Conservation (phyloP, 1,140 invertebrate species). For the Anastrepha ludens region DNA sequence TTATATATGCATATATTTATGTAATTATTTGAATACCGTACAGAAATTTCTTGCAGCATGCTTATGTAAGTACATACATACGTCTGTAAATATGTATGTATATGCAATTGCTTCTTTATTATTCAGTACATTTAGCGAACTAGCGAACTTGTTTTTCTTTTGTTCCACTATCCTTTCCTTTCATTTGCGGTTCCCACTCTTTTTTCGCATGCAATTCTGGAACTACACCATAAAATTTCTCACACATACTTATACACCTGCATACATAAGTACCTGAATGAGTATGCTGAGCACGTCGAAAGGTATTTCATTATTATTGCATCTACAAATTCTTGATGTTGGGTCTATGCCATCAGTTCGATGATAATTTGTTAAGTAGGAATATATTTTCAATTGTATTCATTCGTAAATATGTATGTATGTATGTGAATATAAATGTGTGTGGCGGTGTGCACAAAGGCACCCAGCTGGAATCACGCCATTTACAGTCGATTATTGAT, state of each 20-base stretch:
- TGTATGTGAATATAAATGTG: not conserved
- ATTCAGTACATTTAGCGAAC: not conserved
- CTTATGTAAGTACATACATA: not conserved
- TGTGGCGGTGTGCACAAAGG: constrained; percentile 2
- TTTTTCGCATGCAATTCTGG: constrained; percentile 20
- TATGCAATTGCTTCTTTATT: not conserved
- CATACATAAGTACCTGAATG: not conserved
- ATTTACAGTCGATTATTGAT: constrained; percentile 6
- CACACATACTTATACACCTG: not conserved
- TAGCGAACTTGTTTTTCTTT: constrained; percentile 42
- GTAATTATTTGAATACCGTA: not conserved
- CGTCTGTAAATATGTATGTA: no score
- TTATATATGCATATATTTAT: not conserved
- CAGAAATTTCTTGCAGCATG: no score
- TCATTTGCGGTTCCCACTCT: constrained; percentile 28
- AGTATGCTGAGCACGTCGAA: constrained; percentile 38
- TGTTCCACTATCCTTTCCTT: constrained; percentile 38
- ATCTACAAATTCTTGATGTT: constrained; percentile 17
- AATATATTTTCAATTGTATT: not conserved
- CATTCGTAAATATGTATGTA: not conserved
- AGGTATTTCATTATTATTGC: constrained; percentile 49
- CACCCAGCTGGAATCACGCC: constrained; percentile 23
- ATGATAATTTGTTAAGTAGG: constrained; percentile 36
- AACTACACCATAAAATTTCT: not conserved
- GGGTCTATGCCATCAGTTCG: constrained; percentile 2